Evolutionary conservation across 2,888 invertebrate species (phyloP).

Genomic region (Brachypterus glaber): DNA sequence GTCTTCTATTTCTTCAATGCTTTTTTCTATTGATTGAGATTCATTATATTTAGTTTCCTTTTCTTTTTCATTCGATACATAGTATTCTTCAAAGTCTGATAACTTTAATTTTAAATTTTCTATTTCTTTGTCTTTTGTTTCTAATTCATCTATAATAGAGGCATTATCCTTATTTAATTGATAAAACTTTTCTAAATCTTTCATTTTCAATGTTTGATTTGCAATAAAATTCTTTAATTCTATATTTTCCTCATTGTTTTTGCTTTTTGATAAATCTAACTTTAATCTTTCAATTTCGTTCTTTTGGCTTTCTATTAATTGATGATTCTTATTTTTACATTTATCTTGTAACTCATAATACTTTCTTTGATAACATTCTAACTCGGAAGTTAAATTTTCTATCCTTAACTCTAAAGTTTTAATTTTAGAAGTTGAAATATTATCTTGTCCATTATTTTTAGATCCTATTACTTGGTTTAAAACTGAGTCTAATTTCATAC

Average conservation of each 20-base stretch:
- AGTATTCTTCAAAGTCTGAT: too few relatives aligned
- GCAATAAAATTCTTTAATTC: too few relatives aligned
- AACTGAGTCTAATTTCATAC: conserved; percentile 54
- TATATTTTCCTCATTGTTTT: too few relatives aligned
- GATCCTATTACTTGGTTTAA: conserved; percentile 29
- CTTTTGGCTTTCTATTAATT: conserved; percentile 15
- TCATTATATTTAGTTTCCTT: not conserved
- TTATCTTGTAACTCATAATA: conserved; percentile 6
- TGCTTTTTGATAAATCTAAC: too few relatives aligned
- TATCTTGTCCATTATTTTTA: conserved; percentile 27
- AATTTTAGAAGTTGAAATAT: conserved; percentile 30
- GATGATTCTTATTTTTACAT: conserved; percentile 6
- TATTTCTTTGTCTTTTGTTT: conserved; percentile 16
- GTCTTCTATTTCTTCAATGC: not conserved
- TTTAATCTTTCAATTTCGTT: conserved; percentile 14
- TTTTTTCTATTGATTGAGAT: not conserved
- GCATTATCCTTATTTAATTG: too few relatives aligned
- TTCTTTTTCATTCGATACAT: too few relatives aligned
- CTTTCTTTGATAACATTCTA: conserved; percentile 21
- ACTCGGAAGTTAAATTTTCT: conserved; percentile 33
- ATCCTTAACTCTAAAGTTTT: conserved; percentile 35
- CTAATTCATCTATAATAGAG: conserved; percentile 12
- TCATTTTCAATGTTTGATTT: too few relatives aligned
- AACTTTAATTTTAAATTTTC: too few relatives aligned
- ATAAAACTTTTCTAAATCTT: too few relatives aligned